Evolutionary conservation across 1,140 invertebrate species (phyloP).

Genomic region (Cydia pomonella): DNA sequence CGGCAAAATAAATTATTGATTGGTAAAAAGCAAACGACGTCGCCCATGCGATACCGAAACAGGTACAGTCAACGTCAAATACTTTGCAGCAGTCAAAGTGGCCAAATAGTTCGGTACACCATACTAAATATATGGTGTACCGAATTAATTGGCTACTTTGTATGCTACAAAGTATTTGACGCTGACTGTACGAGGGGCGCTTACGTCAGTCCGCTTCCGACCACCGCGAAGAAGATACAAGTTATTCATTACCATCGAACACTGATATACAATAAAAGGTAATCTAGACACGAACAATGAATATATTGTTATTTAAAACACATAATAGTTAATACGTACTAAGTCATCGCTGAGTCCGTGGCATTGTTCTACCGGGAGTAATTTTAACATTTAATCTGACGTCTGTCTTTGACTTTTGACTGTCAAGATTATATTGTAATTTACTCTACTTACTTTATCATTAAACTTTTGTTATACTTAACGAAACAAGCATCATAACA

Average conservation of each 20-base stretch:
- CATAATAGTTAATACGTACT: constrained; percentile 23
- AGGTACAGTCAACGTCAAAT: too few species aligned
- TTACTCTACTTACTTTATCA: too few species aligned
- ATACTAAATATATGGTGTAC: too few species aligned
- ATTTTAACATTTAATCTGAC: constrained; percentile 1
- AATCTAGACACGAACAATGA: constrained; percentile 30
- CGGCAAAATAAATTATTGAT: constrained; percentile 23
- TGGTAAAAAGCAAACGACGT: constrained; percentile 1
- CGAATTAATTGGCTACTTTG: too few species aligned
- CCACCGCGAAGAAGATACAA: background rate
- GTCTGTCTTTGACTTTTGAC: background rate
- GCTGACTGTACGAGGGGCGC: too few species aligned
- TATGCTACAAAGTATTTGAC: too few species aligned
- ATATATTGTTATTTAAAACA: constrained; percentile 25
- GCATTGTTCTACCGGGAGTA: background rate
- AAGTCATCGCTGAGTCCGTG: constrained; percentile 1
- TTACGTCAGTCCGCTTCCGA: constrained; percentile 12
- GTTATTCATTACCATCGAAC: constrained; percentile 21
- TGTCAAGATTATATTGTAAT: background rate
- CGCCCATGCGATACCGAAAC: background rate
- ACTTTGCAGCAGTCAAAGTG: too few species aligned
- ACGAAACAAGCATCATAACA: too few species aligned
- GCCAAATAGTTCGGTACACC: too few species aligned
- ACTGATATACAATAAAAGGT: constrained; percentile 29
- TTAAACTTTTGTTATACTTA: too few species aligned